phyloP scores from a whole-genome alignment of 2,888 invertebrate species.

The Crocallis elinguaria region DNA sequence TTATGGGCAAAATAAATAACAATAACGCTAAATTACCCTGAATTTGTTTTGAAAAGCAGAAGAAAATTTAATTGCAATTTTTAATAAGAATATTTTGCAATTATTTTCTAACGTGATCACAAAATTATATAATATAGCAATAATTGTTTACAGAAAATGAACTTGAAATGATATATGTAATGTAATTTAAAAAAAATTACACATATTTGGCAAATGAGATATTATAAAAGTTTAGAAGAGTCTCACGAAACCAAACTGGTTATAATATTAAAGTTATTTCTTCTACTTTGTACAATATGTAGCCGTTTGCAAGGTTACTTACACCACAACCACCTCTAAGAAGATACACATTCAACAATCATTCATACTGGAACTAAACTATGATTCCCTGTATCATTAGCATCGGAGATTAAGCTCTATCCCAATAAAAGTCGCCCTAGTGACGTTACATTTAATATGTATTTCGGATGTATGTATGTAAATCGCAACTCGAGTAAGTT shows the following conservation, averaged over 20 bases:
- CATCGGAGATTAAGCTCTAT: background rate
- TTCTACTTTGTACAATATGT: slow-evolving; percentile 66
- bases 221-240: background rate
- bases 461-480: no score
- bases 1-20: slow-evolving; percentile 27
- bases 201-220: slow-evolving; percentile 12
- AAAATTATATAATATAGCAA: background rate
- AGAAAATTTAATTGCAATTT: slow-evolving; percentile 40
- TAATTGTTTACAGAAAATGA: background rate
- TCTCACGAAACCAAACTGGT: slow-evolving; percentile 1
- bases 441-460: no score
- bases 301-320: slow-evolving; percentile 56
- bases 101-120: slow-evolving; percentile 19
- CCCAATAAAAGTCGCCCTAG: background rate
- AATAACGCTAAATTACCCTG: slow-evolving; percentile 37
- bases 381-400: slow-evolving; percentile 3
- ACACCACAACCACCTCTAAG: background rate
- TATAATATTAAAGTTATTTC: slow-evolving; percentile 34
- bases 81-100: slow-evolving; percentile 44
- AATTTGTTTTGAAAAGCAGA: slow-evolving; percentile 34
- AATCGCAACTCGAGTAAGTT: no score
- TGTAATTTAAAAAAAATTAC: background rate
- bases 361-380: background rate
- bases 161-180: background rate
- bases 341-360: background rate